Base-by-base conservation (phyloP, 1,140 invertebrate genomes). In the Solen grandis region DNA sequence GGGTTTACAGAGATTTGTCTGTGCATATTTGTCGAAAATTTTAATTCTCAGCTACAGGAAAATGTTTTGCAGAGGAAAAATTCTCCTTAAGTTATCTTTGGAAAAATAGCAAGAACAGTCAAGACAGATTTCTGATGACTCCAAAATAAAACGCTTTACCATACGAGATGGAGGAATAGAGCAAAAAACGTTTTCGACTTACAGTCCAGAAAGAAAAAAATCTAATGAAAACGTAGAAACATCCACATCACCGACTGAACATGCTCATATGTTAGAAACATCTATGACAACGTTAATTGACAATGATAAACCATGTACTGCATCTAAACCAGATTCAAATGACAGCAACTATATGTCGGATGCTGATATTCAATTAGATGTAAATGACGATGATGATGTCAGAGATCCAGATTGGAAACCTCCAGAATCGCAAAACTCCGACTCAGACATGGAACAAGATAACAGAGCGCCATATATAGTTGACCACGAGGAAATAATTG, bases 361-460 rank as follows among this genome's bases (percentile, higher is more conserved):
- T 68, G 33, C 10, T 68, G 65, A 52, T 68, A 46, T 29, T n/a
- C 35, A 38, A 25, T 50, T 46, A 38, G 65, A 68, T 65, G 10
- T 68, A 68, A 46, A 72, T 16, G 55, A 55, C 38, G 68, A 72
- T 36, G 52, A 72, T 33, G 52, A 72, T 55, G 52, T 72, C 19
- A 1, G 46, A 3, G 68, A 72, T 36, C 52, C 68, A 14, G 50
- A 72, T 19, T 72, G 68, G 52, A 72, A 55, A 35, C 1, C 27
- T 2, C 50, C 19, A 14, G 54, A 31, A 33, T n/a, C 50, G 5
- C 27, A 55, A 19, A 72, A 33, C 27, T 72, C 68, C 22, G 68
- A 72, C 25, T 55, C 68, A n/a, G 50, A 72, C 38, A 22, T 35
- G 19, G 19, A 65, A 2, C n/a, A n/a, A n/a, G n/a, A n/a, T n/a